A percentile compares a stretch with the other conserved stretches of the same genome.
phyloP scores from a whole-genome alignment of 1,140 invertebrate genomes.

The Aphelenchoides fujianensis region DNA sequence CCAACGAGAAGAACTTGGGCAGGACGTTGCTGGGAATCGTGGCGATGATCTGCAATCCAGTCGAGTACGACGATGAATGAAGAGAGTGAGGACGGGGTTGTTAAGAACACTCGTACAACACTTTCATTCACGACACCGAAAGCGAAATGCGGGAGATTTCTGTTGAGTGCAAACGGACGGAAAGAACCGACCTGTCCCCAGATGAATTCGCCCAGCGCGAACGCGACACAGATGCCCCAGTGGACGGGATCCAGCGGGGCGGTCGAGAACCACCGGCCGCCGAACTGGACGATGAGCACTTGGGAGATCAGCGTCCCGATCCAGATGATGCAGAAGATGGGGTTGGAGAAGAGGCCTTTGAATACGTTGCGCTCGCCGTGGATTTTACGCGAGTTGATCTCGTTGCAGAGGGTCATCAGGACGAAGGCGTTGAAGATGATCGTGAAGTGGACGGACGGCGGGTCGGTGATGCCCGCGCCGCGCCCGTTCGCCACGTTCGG shows the following conservation, averaged over 20 bases:
- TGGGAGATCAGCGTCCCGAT: conserved; percentile 85
- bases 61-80: conserved; percentile 72
- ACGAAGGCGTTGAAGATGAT: conserved; percentile 99
- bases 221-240: conserved; percentile 97
- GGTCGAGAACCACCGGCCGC: conserved; percentile 92
- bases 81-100: too few relatives aligned
- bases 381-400: conserved; percentile 98
- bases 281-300: conserved; percentile 96
- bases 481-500: conserved; percentile 77
- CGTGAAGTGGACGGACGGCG: conserved; percentile 92
- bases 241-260: conserved; percentile 82
- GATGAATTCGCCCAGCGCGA: conserved; percentile 87
- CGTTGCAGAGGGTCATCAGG: conserved; percentile 99
- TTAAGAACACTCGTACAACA: not conserved
- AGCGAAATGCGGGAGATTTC: not conserved
- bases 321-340: conserved; percentile 98
- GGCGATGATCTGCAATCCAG: conserved; percentile 52
- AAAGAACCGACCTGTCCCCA: conserved; percentile 80
- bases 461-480: conserved; percentile 70
- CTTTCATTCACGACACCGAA: conserved; percentile 23
- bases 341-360: conserved; percentile 79
- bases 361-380: conserved; percentile 96
- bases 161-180: not conserved
- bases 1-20: conserved; percentile 60
- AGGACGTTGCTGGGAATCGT: conserved; percentile 59